Evolutionary conservation across 2,888 invertebrate genomes (phyloP).

Genomic region (Adelphocoris suturalis): DNA sequence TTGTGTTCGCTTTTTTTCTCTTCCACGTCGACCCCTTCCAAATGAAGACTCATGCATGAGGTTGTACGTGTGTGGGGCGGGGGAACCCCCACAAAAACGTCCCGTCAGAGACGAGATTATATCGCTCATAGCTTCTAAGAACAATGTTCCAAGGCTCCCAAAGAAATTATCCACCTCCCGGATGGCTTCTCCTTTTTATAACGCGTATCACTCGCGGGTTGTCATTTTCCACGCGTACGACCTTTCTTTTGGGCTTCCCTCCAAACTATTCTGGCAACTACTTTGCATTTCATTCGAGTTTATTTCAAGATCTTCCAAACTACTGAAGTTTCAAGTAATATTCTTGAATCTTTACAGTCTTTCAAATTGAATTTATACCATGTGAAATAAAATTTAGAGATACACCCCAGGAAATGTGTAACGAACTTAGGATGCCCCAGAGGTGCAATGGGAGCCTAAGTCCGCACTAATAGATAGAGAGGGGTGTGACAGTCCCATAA

Average conservation of each 20-base stretch:
- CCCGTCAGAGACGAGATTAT: conserved; percentile 57
- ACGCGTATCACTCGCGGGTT: conserved; percentile 19
- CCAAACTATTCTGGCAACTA: background rate
- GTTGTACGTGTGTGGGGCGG: conserved; percentile 64
- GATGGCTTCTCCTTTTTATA: conserved; percentile 32
- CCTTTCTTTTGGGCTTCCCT: conserved; percentile 7
- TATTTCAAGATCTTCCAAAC: background rate
- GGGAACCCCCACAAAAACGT: conserved; percentile 44
- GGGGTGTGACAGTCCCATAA: too few species aligned
- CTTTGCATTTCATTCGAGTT: background rate
- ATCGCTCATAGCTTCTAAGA: conserved; percentile 56
- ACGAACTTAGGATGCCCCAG: too few species aligned
- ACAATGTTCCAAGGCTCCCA: conserved; percentile 60
- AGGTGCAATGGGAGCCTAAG: too few species aligned
- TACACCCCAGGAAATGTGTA: too few species aligned
- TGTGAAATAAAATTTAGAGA: too few species aligned
- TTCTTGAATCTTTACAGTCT: too few species aligned
- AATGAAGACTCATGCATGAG: conserved; percentile 66
- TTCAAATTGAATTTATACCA: too few species aligned
- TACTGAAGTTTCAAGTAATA: background rate
- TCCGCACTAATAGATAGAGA: too few species aligned
- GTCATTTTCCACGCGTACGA: conserved; percentile 35
- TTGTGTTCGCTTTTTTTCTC: conserved; percentile 51
- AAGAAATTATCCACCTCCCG: conserved; percentile 51
- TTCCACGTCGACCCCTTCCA: conserved; percentile 9